Base-by-base conservation (phyloP, 2,888 invertebrate species). In the Galerucella nymphaeae region DNA sequence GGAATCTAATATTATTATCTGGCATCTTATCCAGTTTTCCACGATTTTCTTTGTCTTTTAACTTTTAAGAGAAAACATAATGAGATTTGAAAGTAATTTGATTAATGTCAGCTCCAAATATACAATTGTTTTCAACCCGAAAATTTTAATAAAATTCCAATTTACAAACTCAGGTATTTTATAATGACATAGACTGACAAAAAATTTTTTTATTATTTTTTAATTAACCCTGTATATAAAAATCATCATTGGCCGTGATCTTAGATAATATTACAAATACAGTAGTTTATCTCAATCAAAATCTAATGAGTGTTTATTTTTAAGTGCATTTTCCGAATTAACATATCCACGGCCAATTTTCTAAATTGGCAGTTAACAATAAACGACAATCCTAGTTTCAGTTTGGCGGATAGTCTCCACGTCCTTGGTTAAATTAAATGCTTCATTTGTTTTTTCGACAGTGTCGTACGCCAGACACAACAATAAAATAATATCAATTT, bases 321-420 rank as follows among this genome's bases (percentile, higher is more conserved):
- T 41, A 59, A 74, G 41, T 74, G 74, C 74, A 74, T 74, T 74
- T 74, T 59, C 68, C 68, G 55, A 74, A 74, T 74, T 74, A 74
- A 65, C 74, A 70, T 74, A 74, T 74, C 71, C 71, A 66, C 59
- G 50, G 59, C 59, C 20, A 67, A 71, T 74, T 74, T 73, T 62
- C 61, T 73, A 73, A 73, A 73, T 73, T 73, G 73, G 62, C 73
- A 70, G 64, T 73, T 67, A 61, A 73, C 73, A 73, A 73, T 73
- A 67, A 59, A 63, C 64, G 73, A 45, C 73, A 69, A 73, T 70
- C 73, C 73, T 30, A 72, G 67, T 64, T 68, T 67, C 11, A 72
- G 66, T 63, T 67, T 66, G 67, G 59, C 68, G 68, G 68, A 72
- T 72, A 72, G 66, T 64, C 64, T 11, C 62, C 23, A 16, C 62